Percentiles rank a stretch among this genome's conserved stretches.
These are phyloP conservation scores for Osmerus eperlanus DNA, from an alignment of 2,113 vertebrate species.

Conservation along the genomic window DNA sequence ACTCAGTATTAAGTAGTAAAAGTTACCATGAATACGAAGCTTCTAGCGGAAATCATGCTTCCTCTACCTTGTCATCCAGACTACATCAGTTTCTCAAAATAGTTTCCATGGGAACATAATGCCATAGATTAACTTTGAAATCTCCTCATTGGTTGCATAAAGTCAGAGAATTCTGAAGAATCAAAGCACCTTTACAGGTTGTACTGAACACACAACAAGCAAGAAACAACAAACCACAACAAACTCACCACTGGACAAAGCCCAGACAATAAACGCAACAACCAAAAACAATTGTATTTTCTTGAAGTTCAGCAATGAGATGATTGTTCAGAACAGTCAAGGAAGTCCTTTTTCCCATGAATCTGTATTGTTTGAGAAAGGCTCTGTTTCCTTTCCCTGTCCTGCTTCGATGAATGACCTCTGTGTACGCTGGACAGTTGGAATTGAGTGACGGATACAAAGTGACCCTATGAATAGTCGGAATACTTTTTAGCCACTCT, in stretches of 20 bases:
- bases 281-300: background rate
- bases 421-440: background rate
- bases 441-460: background rate
- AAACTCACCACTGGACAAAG: conserved; percentile 20
- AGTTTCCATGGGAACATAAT: conserved; percentile 3
- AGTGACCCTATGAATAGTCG: conserved; percentile 47
- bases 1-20: background rate
- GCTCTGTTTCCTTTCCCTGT: background rate
- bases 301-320: background rate
- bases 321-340: conserved; percentile 23
- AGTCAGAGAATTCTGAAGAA: background rate
- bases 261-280: conserved; percentile 13
- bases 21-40: background rate
- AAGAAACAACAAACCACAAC: background rate
- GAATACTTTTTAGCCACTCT: conserved; percentile 40
- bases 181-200: background rate
- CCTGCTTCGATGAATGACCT: conserved; percentile 4
- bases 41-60: background rate
- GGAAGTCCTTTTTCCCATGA: conserved; percentile 55
- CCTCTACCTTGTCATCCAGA: background rate
- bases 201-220: background rate
- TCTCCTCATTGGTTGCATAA: too few relatives aligned
- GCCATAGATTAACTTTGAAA: background rate
- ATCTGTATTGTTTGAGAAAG: conserved; percentile 21
- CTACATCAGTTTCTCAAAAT: background rate